Evolutionary conservation across 2,888 invertebrate genomes (phyloP).

Genomic region (Seladonia tumulorum): DNA sequence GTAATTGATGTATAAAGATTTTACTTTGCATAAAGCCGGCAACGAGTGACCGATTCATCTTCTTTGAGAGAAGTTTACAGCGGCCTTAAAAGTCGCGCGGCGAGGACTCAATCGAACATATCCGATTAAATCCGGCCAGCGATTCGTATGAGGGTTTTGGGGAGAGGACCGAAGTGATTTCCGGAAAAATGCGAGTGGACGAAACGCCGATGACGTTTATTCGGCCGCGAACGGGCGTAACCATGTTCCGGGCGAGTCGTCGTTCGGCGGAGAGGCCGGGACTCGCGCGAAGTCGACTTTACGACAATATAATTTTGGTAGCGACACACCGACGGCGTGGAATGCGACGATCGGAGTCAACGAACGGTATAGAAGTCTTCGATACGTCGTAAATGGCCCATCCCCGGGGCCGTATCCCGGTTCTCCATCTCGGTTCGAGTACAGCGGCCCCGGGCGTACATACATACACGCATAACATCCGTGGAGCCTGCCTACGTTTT

Average conservation of each 20-base stretch:
- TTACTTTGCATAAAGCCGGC: too few species aligned
- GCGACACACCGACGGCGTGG: slow-evolving; percentile 67
- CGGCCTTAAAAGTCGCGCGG: slow-evolving; percentile 2
- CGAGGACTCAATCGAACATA: slow-evolving; percentile 20
- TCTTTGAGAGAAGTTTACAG: background rate
- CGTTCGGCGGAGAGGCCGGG: slow-evolving; percentile 39
- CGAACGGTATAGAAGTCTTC: slow-evolving; percentile 74
- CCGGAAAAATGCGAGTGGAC: slow-evolving; percentile 12
- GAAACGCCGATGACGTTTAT: slow-evolving; percentile 25
- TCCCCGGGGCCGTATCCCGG: slow-evolving; percentile 41
- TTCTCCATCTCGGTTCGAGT: slow-evolving; percentile 48
- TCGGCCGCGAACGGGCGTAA: slow-evolving; percentile 28
- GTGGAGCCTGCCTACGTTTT: slow-evolving; percentile 58
- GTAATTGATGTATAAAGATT: too few species aligned
- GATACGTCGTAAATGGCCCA: slow-evolving; percentile 73
- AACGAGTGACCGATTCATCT: background rate
- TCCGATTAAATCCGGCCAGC: slow-evolving; percentile 6
- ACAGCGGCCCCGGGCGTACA: slow-evolving; percentile 19
- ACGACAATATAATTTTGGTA: slow-evolving; percentile 74
- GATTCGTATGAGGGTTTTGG: background rate
- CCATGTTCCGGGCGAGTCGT: slow-evolving; percentile 29
- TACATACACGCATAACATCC: slow-evolving; percentile 52
- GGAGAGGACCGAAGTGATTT: background rate
- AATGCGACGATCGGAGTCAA: slow-evolving; percentile 74
- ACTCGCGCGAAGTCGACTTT: slow-evolving; percentile 62